Evolutionary conservation across 2,888 invertebrate species (phyloP).

Genomic region (Hirtodrosophila alboralis): DNA sequence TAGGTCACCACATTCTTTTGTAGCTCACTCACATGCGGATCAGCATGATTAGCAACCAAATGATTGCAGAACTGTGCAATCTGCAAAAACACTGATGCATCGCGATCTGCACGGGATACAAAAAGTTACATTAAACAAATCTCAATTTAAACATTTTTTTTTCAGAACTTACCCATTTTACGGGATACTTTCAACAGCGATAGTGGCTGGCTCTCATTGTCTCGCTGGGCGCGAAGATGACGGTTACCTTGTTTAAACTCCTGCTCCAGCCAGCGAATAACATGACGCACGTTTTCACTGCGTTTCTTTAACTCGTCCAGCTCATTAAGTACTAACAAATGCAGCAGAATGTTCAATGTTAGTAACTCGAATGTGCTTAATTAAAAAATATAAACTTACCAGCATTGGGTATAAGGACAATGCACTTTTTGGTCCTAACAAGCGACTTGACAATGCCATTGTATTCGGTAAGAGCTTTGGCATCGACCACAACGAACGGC

Average conservation of each 20-base stretch:
- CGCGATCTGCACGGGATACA: conserved; percentile 78
- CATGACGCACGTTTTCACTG: conserved; percentile 93
- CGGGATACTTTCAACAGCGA: conserved; percentile 91
- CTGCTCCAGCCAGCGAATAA: conserved; percentile 96
- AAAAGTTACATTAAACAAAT: neutral
- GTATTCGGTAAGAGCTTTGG: conserved; percentile 91
- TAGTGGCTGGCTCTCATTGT: conserved; percentile 90
- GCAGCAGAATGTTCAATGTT: neutral
- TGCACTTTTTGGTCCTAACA: conserved; percentile 92
- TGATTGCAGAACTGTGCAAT: conserved; percentile 84
- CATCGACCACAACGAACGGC: conserved; percentile 94
- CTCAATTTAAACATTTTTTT: neutral
- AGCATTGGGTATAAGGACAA: conserved; percentile 93
- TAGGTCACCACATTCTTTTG: conserved; percentile 89
- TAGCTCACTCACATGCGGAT: conserved; percentile 82
- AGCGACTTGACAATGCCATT: conserved; percentile 92
- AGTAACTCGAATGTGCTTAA: neutral
- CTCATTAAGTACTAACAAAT: conserved; percentile 91
- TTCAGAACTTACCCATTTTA: conserved; percentile 87
- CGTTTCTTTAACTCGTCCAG: conserved; percentile 95
- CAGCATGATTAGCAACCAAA: conserved; percentile 85
- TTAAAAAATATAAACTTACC: conserved; percentile 86
- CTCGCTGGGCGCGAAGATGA: conserved; percentile 93
- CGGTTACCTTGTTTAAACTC: conserved; percentile 94
- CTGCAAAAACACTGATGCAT: conserved; percentile 82